Percentiles rank a stretch among this genome's conserved stretches.
phyloP scores from a whole-genome alignment of 2,888 invertebrate genomes.

The Hypolimnas misippus region DNA sequence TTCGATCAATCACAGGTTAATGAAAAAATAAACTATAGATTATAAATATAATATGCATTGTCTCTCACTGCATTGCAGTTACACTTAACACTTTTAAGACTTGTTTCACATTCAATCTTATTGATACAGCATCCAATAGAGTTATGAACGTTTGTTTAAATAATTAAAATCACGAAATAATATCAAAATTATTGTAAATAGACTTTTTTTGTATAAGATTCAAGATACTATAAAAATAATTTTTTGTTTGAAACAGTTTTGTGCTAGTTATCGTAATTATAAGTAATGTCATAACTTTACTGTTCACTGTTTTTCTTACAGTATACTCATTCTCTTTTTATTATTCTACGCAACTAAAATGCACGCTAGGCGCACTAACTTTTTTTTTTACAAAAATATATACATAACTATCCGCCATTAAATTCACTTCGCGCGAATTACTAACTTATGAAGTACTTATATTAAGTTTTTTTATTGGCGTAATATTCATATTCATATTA shows the following conservation, averaged over 20 bases:
- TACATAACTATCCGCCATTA: conserved; percentile 37
- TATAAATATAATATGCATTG: conserved; percentile 52
- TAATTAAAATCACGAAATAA: conserved; percentile 5
- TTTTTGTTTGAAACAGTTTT: conserved; percentile 5
- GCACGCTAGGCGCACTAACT: conserved; percentile 47
- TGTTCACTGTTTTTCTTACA: conserved; percentile 21
- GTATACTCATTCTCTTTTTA: conserved; percentile 27
- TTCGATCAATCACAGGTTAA: conserved; percentile 48
- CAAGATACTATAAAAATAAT: conserved; percentile 13
- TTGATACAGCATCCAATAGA: conserved; percentile 31
- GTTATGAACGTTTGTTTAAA: conserved; percentile 27
- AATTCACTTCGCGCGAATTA: conserved; percentile 44
- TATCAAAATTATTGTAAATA: conserved; percentile 4
- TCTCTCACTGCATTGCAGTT: conserved; percentile 62
- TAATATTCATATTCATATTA: conserved; percentile 5
- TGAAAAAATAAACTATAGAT: conserved; percentile 49
- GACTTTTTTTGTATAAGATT: conserved; percentile 5
- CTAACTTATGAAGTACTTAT: conserved; percentile 50
- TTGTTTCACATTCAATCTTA: conserved; percentile 23
- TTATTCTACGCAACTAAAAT: conserved; percentile 39
- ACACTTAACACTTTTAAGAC: conserved; percentile 47
- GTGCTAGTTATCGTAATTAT: conserved; percentile 6
- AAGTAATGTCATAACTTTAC: conserved; percentile 15
- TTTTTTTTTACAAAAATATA: conserved; percentile 40
- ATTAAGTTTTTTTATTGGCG: conserved; percentile 41